Evolutionary conservation across 2,797 vertebrate genomes (phyloP), one percentile per base, ranked within the genome.

Genomic region (Molossus alvarezi): DNA sequence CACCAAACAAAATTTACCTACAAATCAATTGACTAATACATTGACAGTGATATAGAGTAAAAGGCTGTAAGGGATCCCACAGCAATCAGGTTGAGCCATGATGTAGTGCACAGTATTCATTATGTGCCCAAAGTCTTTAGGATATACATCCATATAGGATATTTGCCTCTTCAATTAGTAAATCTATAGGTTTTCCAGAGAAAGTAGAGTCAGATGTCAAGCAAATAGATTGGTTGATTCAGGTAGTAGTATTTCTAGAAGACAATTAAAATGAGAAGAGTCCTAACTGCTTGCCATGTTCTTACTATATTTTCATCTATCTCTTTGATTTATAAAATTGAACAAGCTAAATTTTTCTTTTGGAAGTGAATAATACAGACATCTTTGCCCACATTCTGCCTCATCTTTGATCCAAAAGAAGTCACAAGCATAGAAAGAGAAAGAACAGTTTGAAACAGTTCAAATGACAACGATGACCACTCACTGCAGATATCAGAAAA

Each of bases 291-390:
- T 93, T 95, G 17, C 21, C 62, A 53, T 27, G 4, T 25, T 29
- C 29, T 93, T 71, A 81, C 9, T 92, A 11, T 29, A 81, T 67
- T 95, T 96, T 84, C n/a, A 80, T 64, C 21, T 29, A 45, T n/a
- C 48, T 91, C 72, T 95, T 79, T 86, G 41, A 93, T 82, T 88
- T 95, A 83, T 73, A 75, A 51, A 92, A 69, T 77, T 41, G 8
- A 75, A 81, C 11, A 51, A 64, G 27, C 72, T 57, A 20, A 93
- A 75, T 58, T 48, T 65, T 90, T 27, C 51, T 90, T 60, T 93
- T 64, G 21, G 15, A 91, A 82, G 9, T 75, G 55, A 83, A 29
- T 73, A 86, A 29, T n/a, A 93, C 64, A 88, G 57, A 90, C 21
- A 12, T 37, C 58, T 45, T 69, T 58, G 55, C 3, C 77, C 29